Evolutionary conservation across 1,140 invertebrate species (phyloP).

Genomic region (Heliconius eleuchia): DNA sequence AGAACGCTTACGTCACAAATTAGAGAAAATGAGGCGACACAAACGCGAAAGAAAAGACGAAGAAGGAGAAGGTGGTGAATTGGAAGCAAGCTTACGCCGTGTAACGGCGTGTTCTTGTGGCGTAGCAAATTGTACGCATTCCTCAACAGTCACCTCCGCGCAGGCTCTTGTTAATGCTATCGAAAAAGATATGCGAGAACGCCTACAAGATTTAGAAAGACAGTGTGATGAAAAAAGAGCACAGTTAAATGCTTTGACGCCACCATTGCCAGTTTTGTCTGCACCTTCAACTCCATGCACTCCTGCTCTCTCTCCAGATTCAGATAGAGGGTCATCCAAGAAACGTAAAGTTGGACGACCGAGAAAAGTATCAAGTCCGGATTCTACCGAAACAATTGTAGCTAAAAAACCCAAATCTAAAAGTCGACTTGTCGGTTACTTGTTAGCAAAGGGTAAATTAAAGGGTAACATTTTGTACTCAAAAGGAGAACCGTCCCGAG

Average conservation of each 20-base stretch:
- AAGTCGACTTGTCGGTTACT: constrained; percentile 84
- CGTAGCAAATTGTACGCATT: constrained; percentile 56
- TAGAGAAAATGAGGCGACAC: constrained; percentile 71
- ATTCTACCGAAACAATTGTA: constrained; percentile 89
- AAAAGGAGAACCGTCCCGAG: constrained; percentile 79
- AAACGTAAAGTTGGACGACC: constrained; percentile 92
- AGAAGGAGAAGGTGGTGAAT: constrained; percentile 58
- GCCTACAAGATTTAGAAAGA: constrained; percentile 89
- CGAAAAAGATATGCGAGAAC: constrained; percentile 90
- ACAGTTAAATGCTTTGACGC: constrained; percentile 87
- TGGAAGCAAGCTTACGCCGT: constrained; percentile 69
- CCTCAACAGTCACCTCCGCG: constrained; percentile 68
- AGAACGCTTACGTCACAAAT: constrained; percentile 66
- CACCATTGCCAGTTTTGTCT: constrained; percentile 57
- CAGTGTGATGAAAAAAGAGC: constrained; percentile 92
- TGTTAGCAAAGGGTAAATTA: constrained; percentile 84
- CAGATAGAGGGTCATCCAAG: constrained; percentile 84
- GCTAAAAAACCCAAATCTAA: constrained; percentile 89
- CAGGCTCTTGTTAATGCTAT: constrained; percentile 86
- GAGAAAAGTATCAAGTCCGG: constrained; percentile 86
- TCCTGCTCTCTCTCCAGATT: constrained; percentile 71
- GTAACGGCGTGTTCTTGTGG: constrained; percentile 72
- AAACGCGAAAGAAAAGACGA: constrained; percentile 73
- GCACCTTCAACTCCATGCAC: constrained; percentile 61
- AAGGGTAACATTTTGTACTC: constrained; percentile 81